phyloP scores from a whole-genome alignment of 2,113 vertebrate genomes.

The human (Homo sapiens) region GRCh38 chr17:71667001-71667500 shows the following conservation, averaged over 20 bases:
- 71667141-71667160: background rate
- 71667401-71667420: background rate
- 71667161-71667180: background rate
- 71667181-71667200: background rate
- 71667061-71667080: background rate
- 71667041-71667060: background rate
- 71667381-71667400: background rate
- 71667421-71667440: background rate
- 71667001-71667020: background rate
- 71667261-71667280: background rate
- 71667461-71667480: background rate
- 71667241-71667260: background rate
- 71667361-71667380: background rate
- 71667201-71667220: background rate
- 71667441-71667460: background rate
- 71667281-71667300: background rate
- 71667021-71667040: background rate
- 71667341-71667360: background rate
- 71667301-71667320: background rate
- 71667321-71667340: background rate
- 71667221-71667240: background rate
- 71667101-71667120: background rate
- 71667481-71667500: background rate
- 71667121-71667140: background rate
- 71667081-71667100: background rate